A percentile compares a stretch with the other conserved stretches of the same genome.
These are phyloP conservation scores for Nycteola revayana DNA, from an alignment of 2,888 invertebrate species.

Conservation along the genomic window DNA sequence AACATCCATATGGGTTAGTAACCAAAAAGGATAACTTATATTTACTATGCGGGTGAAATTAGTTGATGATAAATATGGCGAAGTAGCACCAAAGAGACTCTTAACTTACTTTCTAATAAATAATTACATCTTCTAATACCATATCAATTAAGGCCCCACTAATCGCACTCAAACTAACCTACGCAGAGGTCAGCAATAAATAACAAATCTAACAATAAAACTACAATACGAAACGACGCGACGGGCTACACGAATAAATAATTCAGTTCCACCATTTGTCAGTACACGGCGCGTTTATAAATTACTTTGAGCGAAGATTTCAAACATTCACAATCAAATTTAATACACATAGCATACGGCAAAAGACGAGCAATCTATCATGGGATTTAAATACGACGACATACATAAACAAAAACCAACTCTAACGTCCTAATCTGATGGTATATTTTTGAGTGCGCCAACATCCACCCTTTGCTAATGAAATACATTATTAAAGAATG, in stretches of 20 bases:
- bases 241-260: constrained; percentile 20
- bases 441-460: constrained; percentile 18
- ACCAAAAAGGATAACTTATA: too few relatives aligned
- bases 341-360: constrained; percentile 50
- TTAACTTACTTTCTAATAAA: too few relatives aligned
- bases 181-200: constrained; percentile 23
- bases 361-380: constrained; percentile 57
- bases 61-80: too few relatives aligned
- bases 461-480: constrained; percentile 39
- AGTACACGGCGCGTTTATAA: constrained; percentile 27
- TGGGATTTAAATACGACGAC: constrained; percentile 39
- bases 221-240: constrained; percentile 11
- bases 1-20: too few relatives aligned
- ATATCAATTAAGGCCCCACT: too few relatives aligned
- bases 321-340: constrained; percentile 54
- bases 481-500: constrained; percentile 72
- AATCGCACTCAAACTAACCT: too few relatives aligned
- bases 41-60: too few relatives aligned
- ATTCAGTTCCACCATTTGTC: constrained; percentile 30
- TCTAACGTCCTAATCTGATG: constrained; percentile 7
- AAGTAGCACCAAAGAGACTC: too few relatives aligned
- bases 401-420: constrained; percentile 9
- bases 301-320: constrained; percentile 38
- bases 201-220: constrained; percentile 21
- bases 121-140: too few relatives aligned